These are phyloP conservation scores for Horisme vitalbata DNA, from an alignment of 2,888 invertebrate species.

Conservation along the genomic window DNA sequence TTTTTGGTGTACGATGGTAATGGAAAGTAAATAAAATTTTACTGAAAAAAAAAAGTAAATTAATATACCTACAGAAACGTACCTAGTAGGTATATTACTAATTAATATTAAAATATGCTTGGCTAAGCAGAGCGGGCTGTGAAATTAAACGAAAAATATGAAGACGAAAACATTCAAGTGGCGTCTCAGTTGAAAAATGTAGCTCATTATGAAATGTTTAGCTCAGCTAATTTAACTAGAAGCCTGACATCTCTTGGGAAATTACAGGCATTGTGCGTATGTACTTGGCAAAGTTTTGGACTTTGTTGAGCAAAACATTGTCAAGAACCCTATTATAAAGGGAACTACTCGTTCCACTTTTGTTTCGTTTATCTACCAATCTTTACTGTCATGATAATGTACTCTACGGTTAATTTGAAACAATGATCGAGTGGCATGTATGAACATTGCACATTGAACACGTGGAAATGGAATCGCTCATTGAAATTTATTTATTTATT, in stretches of 20 bases:
- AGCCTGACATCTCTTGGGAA: constrained; percentile 66
- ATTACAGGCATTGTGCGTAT: constrained; percentile 66
- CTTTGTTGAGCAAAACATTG: constrained; percentile 47
- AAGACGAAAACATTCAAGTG: constrained; percentile 53
- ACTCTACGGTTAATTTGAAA: constrained; percentile 36
- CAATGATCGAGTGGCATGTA: constrained; percentile 37
- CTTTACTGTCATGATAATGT: constrained; percentile 27
- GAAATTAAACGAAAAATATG: constrained; percentile 49
- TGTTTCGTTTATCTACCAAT: constrained; percentile 34
- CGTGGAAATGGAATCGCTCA: constrained; percentile 3
- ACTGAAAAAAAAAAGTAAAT: no score
- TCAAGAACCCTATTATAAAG: constrained; percentile 45
- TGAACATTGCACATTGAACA: constrained; percentile 8
- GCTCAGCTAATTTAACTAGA: constrained; percentile 71
- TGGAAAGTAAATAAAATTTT: no score
- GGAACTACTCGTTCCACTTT: constrained; percentile 31
- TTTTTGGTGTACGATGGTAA: no score
- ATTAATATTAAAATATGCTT: not conserved
- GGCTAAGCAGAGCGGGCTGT: constrained; percentile 33
- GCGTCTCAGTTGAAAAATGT: constrained; percentile 66
- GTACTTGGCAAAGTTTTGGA: constrained; percentile 53
- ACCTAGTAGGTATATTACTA: no score
- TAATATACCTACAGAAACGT: no score
- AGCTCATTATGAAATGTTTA: constrained; percentile 73
- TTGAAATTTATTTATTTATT: no score